Evolutionary conservation across 2,888 invertebrate species (phyloP).

Genomic region (Xylophagus ater): DNA sequence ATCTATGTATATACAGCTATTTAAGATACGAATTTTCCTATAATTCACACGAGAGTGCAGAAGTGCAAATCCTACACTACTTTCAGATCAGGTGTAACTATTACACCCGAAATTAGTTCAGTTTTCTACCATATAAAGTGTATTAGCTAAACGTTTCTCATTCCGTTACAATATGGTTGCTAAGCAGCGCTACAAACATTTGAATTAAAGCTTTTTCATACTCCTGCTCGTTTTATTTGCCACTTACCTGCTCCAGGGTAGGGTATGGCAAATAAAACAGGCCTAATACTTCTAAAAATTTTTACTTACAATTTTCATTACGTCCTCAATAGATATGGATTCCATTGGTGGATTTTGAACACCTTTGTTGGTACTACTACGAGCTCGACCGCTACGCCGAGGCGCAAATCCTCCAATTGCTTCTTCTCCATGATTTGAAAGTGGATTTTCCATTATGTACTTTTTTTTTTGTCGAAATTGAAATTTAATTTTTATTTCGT

Average conservation of each 20-base stretch:
- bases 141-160: too few species aligned
- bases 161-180: neutral
- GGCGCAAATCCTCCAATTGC: conserved; percentile 7
- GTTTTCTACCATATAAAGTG: too few species aligned
- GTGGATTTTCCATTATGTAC: conserved; percentile 6
- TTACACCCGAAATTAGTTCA: too few species aligned
- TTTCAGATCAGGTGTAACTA: too few species aligned
- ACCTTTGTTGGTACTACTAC: conserved; percentile 2
- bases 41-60: too few species aligned
- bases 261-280: neutral
- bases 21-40: too few species aligned
- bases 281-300: too few species aligned
- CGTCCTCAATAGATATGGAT: conserved; percentile 7
- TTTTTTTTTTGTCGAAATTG: neutral
- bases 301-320: conserved; percentile 9
- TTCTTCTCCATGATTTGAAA: conserved; percentile 3
- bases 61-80: too few species aligned
- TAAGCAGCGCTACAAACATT: neutral
- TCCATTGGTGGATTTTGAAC: conserved; percentile 1
- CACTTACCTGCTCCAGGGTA: neutral
- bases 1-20: too few species aligned
- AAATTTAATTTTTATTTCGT: too few species aligned
- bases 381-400: conserved; percentile 3
- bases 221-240: neutral
- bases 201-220: neutral